Conservation (phyloP, 2,888 invertebrate species). For the Chrysolina haemoptera region DNA sequence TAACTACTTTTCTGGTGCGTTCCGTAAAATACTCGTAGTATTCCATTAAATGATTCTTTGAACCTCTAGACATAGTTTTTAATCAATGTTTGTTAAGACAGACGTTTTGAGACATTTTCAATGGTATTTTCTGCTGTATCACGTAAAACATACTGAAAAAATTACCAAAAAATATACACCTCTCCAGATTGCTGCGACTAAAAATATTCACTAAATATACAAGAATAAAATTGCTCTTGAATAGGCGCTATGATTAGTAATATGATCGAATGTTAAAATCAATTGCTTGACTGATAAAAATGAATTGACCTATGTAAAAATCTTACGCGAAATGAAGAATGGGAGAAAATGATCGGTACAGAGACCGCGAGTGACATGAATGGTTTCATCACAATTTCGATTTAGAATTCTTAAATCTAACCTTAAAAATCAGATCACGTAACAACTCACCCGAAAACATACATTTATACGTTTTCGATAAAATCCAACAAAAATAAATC, state of each 20-base stretch:
- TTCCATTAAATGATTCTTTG: not conserved
- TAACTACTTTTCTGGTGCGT: not conserved
- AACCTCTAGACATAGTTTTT: not conserved
- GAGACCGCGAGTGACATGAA: conserved; percentile 56
- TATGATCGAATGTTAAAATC: conserved; percentile 32
- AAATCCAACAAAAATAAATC: conserved; percentile 41
- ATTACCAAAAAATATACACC: conserved; percentile 19
- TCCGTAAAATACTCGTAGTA: not conserved
- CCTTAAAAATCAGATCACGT: conserved; percentile 45
- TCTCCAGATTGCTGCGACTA: conserved; percentile 31
- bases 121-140: conserved; percentile 28
- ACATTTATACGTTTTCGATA: conserved; percentile 28
- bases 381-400: conserved; percentile 55
- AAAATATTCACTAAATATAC: conserved; percentile 29
- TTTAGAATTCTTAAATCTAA: conserved; percentile 46
- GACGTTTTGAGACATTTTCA: conserved; percentile 7
- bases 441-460: conserved; percentile 40
- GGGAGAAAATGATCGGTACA: conserved; percentile 50
- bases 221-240: conserved; percentile 32
- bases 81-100: not conserved
- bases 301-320: conserved; percentile 36
- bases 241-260: conserved; percentile 25
- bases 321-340: conserved; percentile 32
- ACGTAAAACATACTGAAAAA: conserved; percentile 21
- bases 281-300: conserved; percentile 20